phyloP scores from a whole-genome alignment of 1,140 invertebrate genomes.

The Chionoecetes opilio region DNA sequence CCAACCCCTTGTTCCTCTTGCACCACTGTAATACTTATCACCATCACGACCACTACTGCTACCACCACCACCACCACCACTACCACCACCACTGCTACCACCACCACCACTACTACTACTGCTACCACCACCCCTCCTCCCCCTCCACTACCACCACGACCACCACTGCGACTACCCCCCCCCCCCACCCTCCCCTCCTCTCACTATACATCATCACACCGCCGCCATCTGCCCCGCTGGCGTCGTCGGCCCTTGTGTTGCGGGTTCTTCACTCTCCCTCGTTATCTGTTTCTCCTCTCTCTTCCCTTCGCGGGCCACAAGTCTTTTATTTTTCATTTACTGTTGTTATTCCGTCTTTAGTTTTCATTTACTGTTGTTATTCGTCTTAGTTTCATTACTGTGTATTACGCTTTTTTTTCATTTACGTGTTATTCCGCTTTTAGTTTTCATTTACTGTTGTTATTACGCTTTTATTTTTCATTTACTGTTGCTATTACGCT shows the following conservation, averaged over 20 bases:
- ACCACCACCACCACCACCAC: too few relatives aligned
- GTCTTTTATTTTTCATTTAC: neutral
- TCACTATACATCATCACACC: constrained; percentile 38
- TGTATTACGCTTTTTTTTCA: too few relatives aligned
- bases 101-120: too few relatives aligned
- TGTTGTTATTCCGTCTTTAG: neutral
- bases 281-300: constrained; percentile 17
- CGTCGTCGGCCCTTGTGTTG: constrained; percentile 38
- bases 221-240: constrained; percentile 31
- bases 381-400: too few relatives aligned
- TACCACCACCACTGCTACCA: too few relatives aligned
- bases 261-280: constrained; percentile 21
- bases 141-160: constrained; percentile 9
- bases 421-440: too few relatives aligned
- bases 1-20: too few relatives aligned
- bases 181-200: neutral
- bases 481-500: too few relatives aligned
- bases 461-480: constrained; percentile 34
- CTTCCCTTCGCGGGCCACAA: neutral
- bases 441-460: neutral
- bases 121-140: neutral
- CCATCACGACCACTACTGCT: too few relatives aligned
- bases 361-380: too few relatives aligned
- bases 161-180: neutral
- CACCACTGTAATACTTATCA: too few relatives aligned